Base-by-base conservation (phyloP, 64 coral and sea anemone genomes). In the Montipora cactus region DNA sequence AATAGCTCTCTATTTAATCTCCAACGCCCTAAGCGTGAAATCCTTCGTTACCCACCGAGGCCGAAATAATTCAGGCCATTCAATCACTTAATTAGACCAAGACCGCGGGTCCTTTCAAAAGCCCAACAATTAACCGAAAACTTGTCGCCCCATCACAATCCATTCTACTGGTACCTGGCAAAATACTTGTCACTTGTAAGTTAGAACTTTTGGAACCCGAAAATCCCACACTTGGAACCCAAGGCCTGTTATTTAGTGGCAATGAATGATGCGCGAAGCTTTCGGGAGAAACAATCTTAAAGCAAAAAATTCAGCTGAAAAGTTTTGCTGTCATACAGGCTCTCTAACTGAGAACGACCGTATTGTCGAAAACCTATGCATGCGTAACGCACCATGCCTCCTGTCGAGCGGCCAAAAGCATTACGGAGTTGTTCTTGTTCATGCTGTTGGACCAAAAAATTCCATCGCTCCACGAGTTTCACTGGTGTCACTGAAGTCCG, bases 351-450 rank as follows among this genome's bases (percentile, higher is more conserved):
- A 10, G 44, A 84, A 19, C 14, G 49, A 86, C 46, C 49, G 70
- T 86, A 18, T 70, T 8, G 16, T 8, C 6, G 49, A 71, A 86
- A 86, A 37, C 37, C 82, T 46, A 12, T 13, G 64, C 82, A 72
- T 86, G 82, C 82, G 71, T 86, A 86, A 86, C 61, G 50, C 50
- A 72, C 18, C 19, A 52, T n/a, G 49, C 7, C 7, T 86, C 82
- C 46, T 86, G 47, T n/a, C 16, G 37, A 37, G 37, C 37, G n/a
- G 62, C 45, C 20, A 72, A 86, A 15, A 14, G 67, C 66, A 71
- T 21, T 7, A 49, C 37, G 19, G 16, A 71, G 45, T 86, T 57
- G 53, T 57, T 57, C 53, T 57, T 57, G 53, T 57, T 57, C 53
- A 57, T 6, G 6, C 11, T 57, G 53, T 57, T 57, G 11, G 7